These are phyloP conservation scores for Pseudochaenichthys georgianus DNA, from an alignment of 2,797 vertebrate genomes.

Conservation along the genomic window DNA sequence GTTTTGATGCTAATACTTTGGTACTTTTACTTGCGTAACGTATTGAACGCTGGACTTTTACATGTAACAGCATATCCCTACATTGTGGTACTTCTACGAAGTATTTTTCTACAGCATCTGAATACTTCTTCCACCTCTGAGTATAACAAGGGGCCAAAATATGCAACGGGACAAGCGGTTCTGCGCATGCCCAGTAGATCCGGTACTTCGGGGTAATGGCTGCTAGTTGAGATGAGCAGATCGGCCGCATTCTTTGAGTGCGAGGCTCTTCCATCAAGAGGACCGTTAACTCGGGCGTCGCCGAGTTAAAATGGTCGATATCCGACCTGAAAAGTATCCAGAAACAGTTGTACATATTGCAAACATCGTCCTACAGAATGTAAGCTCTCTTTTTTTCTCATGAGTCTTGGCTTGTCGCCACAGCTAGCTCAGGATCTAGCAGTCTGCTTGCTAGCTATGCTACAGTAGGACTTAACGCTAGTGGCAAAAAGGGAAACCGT, in stretches of 20 bases:
- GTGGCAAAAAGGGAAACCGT: not conserved
- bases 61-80: no score
- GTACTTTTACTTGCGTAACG: no score
- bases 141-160: not conserved
- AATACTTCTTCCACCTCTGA: no score
- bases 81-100: no score
- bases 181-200: slow-evolving; percentile 74
- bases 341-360: slow-evolving; percentile 65
- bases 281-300: slow-evolving; percentile 76
- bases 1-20: no score
- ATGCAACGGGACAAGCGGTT: slow-evolving; percentile 6
- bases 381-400: slow-evolving; percentile 53
- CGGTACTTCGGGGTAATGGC: slow-evolving; percentile 77
- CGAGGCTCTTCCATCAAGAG: slow-evolving; percentile 63
- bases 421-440: slow-evolving; percentile 36
- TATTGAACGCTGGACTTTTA: no score
- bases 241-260: slow-evolving; percentile 73
- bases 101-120: no score
- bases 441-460: slow-evolving; percentile 39
- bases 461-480: slow-evolving; percentile 17
- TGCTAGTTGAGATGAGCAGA: slow-evolving; percentile 75
- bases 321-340: slow-evolving; percentile 70
- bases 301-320: slow-evolving; percentile 85
- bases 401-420: slow-evolving; percentile 25
- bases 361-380: slow-evolving; percentile 65